Evolutionary conservation across 2,797 vertebrate species (phyloP).

Genomic region (Lacerta agilis): DNA sequence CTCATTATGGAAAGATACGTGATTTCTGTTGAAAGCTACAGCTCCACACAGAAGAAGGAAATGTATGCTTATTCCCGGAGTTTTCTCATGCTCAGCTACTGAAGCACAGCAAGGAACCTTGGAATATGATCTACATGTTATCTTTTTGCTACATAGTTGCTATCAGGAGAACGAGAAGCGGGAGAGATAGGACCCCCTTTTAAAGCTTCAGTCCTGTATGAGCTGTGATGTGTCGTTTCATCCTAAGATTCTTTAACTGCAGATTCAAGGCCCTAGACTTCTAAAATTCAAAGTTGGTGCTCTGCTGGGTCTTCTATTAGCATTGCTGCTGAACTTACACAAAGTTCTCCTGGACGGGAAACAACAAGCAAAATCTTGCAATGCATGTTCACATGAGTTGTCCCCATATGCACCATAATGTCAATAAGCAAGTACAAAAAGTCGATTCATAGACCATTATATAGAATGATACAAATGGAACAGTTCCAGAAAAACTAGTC

Average conservation of each 20-base stretch:
- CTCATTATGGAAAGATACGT: not conserved
- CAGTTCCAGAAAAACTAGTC: no score
- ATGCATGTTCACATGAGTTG: not conserved
- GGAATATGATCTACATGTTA: not conserved
- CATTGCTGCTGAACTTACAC: not conserved
- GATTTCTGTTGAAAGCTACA: not conserved
- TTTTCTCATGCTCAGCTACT: not conserved
- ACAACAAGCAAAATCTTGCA: not conserved
- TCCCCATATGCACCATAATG: not conserved
- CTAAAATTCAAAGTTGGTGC: not conserved
- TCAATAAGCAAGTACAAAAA: no score
- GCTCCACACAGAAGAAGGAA: not conserved
- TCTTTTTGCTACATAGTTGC: not conserved
- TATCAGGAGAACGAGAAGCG: not conserved
- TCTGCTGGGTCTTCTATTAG: not conserved
- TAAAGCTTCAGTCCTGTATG: no score
- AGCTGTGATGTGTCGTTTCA: not conserved
- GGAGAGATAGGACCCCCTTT: not conserved
- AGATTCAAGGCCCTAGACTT: not conserved
- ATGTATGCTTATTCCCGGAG: not conserved
- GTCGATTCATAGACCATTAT: no score
- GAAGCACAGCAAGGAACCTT: not conserved
- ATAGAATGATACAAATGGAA: no score
- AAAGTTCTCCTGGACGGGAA: not conserved
- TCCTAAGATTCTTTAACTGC: not conserved